Conservation (phyloP, 2,113 vertebrate species). For the Athene noctua region DNA sequence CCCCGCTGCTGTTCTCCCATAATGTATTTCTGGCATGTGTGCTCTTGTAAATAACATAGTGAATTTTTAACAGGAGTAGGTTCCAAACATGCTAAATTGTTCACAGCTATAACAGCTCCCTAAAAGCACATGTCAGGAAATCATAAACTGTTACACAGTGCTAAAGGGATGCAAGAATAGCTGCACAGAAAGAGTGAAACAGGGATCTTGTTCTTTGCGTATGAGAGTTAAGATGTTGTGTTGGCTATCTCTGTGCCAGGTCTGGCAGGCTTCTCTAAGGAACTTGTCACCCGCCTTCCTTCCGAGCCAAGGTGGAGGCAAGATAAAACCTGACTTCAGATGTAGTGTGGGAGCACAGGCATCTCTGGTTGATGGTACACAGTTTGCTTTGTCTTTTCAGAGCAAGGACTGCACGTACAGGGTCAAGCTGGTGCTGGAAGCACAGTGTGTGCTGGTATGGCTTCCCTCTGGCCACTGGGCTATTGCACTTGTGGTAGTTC, state of each 20-base stretch:
- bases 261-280: background rate
- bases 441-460: fast-evolving
- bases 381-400: background rate
- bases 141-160: background rate
- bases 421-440: background rate
- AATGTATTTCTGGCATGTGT: background rate
- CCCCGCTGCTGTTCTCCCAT: fast-evolving
- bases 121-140: background rate
- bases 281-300: background rate
- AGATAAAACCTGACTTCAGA: background rate
- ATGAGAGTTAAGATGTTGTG: background rate
- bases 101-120: background rate
- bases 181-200: background rate
- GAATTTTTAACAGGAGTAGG: background rate
- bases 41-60: background rate
- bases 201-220: fast-evolving
- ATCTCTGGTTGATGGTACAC: background rate
- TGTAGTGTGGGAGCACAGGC: fast-evolving
- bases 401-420: background rate
- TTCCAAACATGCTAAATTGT: background rate
- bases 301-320: background rate
- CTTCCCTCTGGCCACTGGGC: background rate
- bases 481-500: background rate
- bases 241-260: background rate
- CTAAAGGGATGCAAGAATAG: background rate